These are phyloP conservation scores for Drosophila repleta DNA, from an alignment of 1,140 invertebrate species.

Conservation along the genomic window DNA sequence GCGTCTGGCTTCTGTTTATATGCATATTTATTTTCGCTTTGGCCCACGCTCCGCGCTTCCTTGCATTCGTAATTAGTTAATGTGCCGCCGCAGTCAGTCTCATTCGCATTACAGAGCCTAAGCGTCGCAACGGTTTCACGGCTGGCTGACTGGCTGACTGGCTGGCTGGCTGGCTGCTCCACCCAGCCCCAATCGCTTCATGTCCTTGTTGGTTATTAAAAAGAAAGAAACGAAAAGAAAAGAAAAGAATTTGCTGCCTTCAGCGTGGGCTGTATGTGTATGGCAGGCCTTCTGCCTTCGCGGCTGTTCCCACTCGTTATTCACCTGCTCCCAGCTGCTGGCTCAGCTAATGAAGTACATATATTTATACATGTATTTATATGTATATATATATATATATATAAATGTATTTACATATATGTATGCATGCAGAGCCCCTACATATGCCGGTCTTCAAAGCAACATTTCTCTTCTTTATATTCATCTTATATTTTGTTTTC, in stretches of 20 bases:
- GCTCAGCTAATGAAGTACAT: conserved; percentile 51
- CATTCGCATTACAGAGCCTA: conserved; percentile 29
- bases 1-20: conserved; percentile 38
- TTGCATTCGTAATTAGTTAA: conserved; percentile 72
- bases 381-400: conserved; percentile 28
- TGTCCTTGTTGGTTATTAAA: conserved; percentile 11
- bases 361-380: conserved; percentile 23
- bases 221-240: conserved; percentile 4
- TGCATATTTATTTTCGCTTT: conserved; percentile 42
- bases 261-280: conserved; percentile 9
- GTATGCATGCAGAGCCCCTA: conserved; percentile 2
- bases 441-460: conserved; percentile 65
- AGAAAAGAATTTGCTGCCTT: conserved; percentile 4
- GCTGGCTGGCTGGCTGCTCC: not conserved
- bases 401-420: conserved; percentile 3
- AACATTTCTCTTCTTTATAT: conserved; percentile 21
- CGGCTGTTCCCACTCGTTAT: conserved; percentile 31
- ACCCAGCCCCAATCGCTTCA: too few species aligned
- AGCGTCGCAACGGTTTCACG: conserved; percentile 25
- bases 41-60: not conserved
- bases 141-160: not conserved
- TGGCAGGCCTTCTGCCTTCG: conserved; percentile 7
- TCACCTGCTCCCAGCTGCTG: conserved; percentile 16
- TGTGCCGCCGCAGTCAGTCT: conserved; percentile 59
- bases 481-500: conserved; percentile 16